phyloP scores from a whole-genome alignment of 2,888 invertebrate species.

The Thyatira batis region DNA sequence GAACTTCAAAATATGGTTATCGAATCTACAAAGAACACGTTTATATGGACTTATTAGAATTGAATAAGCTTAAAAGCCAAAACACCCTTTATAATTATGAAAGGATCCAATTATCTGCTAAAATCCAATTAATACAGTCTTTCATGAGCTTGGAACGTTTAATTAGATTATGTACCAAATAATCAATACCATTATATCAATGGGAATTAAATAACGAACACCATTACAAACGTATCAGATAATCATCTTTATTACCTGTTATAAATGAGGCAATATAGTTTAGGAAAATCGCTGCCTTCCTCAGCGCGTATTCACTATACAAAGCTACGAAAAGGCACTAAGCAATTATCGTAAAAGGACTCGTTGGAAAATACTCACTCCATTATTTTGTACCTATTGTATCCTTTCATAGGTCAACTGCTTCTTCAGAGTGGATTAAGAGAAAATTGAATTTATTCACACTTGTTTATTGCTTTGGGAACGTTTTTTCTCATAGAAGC shows the following conservation, averaged over 20 bases:
- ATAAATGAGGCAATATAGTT: constrained; percentile 6
- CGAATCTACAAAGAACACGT: no score
- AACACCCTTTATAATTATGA: background rate
- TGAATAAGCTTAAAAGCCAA: background rate
- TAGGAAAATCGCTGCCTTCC: constrained; percentile 5
- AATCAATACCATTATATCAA: background rate
- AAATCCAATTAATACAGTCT: background rate
- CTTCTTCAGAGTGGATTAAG: constrained; percentile 34
- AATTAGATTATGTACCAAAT: background rate
- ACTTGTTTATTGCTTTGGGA: background rate
- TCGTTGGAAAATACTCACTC: constrained; percentile 47
- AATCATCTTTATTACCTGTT: constrained; percentile 7
- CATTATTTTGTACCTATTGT: constrained; percentile 44
- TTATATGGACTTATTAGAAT: no score
- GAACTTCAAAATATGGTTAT: no score
- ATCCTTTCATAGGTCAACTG: constrained; percentile 45
- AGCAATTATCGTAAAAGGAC: constrained; percentile 61
- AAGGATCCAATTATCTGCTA: background rate
- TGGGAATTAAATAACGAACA: background rate
- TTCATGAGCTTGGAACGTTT: background rate
- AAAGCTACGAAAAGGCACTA: constrained; percentile 28
- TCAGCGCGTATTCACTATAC: constrained; percentile 1
- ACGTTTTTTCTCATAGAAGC: no score
- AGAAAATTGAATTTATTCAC: constrained; percentile 24
- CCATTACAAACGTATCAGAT: background rate